phyloP scores from a whole-genome alignment of 2,797 vertebrate species.

The Chaetodon trifasciatus region DNA sequence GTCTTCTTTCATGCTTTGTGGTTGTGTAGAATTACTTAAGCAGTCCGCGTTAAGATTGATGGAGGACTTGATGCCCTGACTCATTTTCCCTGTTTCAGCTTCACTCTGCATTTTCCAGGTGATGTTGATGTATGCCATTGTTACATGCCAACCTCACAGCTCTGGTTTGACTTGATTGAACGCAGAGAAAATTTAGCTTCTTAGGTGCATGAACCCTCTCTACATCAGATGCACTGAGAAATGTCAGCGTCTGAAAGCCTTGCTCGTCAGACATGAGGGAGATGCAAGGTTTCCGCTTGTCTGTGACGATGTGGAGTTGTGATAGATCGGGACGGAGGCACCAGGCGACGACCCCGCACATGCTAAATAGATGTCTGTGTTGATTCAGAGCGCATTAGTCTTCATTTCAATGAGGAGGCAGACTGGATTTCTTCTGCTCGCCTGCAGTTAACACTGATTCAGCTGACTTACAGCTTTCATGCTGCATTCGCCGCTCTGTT shows the following conservation, averaged over 20 bases:
- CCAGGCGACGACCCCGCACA: slow-evolving; percentile 68
- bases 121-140: slow-evolving; percentile 35
- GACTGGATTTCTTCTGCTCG: slow-evolving; percentile 6
- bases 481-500: neutral
- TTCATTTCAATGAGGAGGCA: slow-evolving; percentile 30
- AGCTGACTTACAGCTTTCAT: slow-evolving; percentile 11
- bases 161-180: slow-evolving; percentile 1
- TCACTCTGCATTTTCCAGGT: slow-evolving; percentile 57
- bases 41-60: slow-evolving; percentile 49
- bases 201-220: neutral
- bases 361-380: slow-evolving; percentile 84
- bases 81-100: slow-evolving; percentile 55
- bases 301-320: slow-evolving; percentile 18
- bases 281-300: slow-evolving; percentile 3
- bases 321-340: slow-evolving; percentile 63
- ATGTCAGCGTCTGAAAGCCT: neutral
- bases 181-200: neutral
- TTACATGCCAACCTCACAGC: slow-evolving; percentile 33
- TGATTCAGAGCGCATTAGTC: slow-evolving; percentile 81
- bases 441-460: neutral
- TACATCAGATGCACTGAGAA: neutral
- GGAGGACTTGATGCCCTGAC: slow-evolving; percentile 40
- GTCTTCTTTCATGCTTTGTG: slow-evolving; percentile 53
- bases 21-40: slow-evolving; percentile 54
- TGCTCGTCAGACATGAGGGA: neutral